These are phyloP conservation scores for Nothoprocta pentlandii DNA, from an alignment of 2,113 vertebrate genomes.

Conservation along the genomic window DNA sequence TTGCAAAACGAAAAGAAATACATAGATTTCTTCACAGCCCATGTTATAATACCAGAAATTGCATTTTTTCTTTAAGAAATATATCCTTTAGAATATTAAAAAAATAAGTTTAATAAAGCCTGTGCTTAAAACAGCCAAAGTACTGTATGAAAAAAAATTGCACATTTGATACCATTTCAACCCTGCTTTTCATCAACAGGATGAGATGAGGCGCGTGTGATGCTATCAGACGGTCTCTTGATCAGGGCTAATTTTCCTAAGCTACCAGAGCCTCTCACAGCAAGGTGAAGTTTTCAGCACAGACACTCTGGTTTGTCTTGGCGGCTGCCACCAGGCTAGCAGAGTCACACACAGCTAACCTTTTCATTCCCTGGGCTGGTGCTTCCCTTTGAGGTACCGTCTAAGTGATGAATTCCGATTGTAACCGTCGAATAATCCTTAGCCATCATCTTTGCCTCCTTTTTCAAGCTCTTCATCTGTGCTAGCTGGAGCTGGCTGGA, in stretches of 20 bases:
- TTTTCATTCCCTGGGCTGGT: constrained; percentile 72
- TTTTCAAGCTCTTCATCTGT: constrained; percentile 77
- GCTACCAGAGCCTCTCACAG: background rate
- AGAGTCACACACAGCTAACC: constrained; percentile 83
- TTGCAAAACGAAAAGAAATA: constrained; percentile 61
- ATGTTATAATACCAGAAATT: constrained; percentile 65
- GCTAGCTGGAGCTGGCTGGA: constrained; percentile 85
- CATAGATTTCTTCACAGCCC: constrained; percentile 56
- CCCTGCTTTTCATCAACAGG: constrained; percentile 65
- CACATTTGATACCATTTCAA: constrained; percentile 64
- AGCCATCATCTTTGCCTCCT: constrained; percentile 71
- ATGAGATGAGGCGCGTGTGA: constrained; percentile 40
- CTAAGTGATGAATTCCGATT: constrained; percentile 65
- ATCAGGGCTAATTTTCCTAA: constrained; percentile 41
- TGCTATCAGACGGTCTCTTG: constrained; percentile 22
- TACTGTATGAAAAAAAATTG: constrained; percentile 66
- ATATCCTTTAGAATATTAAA: constrained; percentile 71
- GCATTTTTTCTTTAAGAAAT: constrained; percentile 70
- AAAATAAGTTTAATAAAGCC: constrained; percentile 73
- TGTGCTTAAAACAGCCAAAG: constrained; percentile 73
- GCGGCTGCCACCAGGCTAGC: constrained; percentile 11
- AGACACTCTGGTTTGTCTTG: constrained; percentile 38
- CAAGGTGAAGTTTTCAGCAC: background rate
- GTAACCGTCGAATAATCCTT: constrained; percentile 74
- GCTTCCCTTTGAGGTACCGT: constrained; percentile 65